Base-by-base conservation (phyloP, 1,140 invertebrate species). In the Drosophila baimaii region DNA sequence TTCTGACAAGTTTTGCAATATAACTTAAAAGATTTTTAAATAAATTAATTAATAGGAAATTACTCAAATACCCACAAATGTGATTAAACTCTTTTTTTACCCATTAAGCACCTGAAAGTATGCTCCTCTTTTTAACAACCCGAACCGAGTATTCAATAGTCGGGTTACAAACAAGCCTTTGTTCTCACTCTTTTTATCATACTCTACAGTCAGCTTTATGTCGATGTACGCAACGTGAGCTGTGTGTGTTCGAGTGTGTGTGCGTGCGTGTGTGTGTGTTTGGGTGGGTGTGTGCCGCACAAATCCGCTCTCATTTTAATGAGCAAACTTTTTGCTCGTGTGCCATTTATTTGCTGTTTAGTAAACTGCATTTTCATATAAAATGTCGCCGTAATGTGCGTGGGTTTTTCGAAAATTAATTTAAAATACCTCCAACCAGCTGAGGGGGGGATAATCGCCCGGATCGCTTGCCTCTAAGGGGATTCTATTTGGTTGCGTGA, bases 311-410 rank as follows among this genome's bases (percentile, higher is more conserved):
- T 56, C 79, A 79, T 86, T 86, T 86, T 86, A 86, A 86, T 86
- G 83, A 88, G 83, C 71, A 88, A 83, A 85, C 58, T 85, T 84
- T 84, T 65, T 37, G 59, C 61, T 43, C 46, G 62, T 58, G 13
- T 65, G 62, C 57, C 77, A 80, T 84, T 84, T 84, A 74, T 85
- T 81, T 81, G 81, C 65, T 68, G 77, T 85, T 85, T 78, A 56
- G 56, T 44, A 77, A 78, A 63, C 68, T 69, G 64, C 81, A 73
- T 77, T 65, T 65, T 57, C 51, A 47, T 23, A 77, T 70, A 70
- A 61, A 80, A 39, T 63, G 31, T 44, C 31, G 35, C 43, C 15
- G 3, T 29, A 29, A 23, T 54, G 31, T 63, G 57, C 47, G 46
- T 35, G 23, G 72, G n/a, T 41, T 64, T 73, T 63, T 35, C 25